These are phyloP conservation scores for Eupithecia subumbrata DNA, from an alignment of 2,888 invertebrate species.

Conservation along the genomic window DNA sequence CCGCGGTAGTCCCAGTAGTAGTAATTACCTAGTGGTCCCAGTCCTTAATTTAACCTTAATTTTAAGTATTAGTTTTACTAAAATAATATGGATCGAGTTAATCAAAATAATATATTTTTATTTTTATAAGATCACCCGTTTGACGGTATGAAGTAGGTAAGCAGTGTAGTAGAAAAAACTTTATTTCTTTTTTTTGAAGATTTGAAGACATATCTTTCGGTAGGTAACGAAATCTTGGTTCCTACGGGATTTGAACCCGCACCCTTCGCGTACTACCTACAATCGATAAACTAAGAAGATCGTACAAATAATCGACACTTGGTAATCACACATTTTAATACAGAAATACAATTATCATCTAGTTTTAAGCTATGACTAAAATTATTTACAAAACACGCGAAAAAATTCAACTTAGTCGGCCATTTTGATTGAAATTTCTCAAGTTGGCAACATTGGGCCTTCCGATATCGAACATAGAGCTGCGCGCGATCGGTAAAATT, in stretches of 20 bases:
- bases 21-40: too few species aligned
- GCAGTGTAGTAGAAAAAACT: too few species aligned
- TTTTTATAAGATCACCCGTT: too few species aligned
- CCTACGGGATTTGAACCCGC: not conserved
- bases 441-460: constrained; percentile 65
- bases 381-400: constrained; percentile 19
- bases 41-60: too few species aligned
- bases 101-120: too few species aligned
- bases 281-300: not conserved
- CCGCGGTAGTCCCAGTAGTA: too few species aligned
- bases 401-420: constrained; percentile 70
- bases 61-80: too few species aligned
- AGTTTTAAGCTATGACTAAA: constrained; percentile 18
- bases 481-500: constrained; percentile 56
- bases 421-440: constrained; percentile 74
- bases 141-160: too few species aligned
- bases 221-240: not conserved
- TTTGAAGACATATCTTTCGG: not conserved
- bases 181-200: too few species aligned
- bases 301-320: not conserved
- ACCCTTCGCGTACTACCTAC: not conserved
- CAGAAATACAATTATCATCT: constrained; percentile 34
- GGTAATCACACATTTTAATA: constrained; percentile 51
- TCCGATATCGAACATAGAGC: constrained; percentile 66
- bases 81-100: too few species aligned